Evolutionary conservation across 2,113 vertebrate genomes (phyloP).

Genomic region (Microtus pennsylvanicus): DNA sequence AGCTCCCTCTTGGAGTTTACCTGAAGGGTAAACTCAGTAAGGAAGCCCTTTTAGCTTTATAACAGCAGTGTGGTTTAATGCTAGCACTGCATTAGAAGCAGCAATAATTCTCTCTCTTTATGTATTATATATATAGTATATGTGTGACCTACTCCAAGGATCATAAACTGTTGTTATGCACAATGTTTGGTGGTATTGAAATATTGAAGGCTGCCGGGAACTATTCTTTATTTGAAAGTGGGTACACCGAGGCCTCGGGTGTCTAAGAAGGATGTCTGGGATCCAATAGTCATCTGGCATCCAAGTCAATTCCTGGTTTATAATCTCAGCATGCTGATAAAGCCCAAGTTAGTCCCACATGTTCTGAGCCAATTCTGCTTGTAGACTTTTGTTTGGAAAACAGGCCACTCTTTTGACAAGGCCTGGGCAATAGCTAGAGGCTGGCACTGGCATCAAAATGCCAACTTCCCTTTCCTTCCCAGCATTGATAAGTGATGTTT

Average conservation of each 20-base stretch:
- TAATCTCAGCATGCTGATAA: neutral
- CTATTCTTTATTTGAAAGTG: neutral
- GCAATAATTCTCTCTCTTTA: neutral
- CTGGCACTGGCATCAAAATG: constrained; percentile 51
- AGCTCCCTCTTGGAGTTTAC: neutral
- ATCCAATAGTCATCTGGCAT: neutral
- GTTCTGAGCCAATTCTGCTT: neutral
- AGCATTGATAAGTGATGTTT: constrained; percentile 27
- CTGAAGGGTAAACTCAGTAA: neutral
- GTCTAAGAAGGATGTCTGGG: neutral
- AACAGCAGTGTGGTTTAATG: neutral
- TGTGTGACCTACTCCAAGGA: neutral
- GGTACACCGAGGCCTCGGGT: neutral
- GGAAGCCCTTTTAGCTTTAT: neutral
- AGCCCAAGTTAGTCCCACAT: neutral
- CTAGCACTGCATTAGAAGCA: neutral
- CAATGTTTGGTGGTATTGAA: constrained; percentile 13
- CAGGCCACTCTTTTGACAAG: constrained; percentile 11
- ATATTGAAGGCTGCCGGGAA: neutral
- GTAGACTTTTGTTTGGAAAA: constrained; percentile 4
- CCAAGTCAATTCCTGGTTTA: neutral
- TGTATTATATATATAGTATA: neutral
- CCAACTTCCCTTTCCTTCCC: constrained; percentile 38
- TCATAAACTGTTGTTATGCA: neutral
- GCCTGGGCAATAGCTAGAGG: constrained; percentile 17